phyloP scores from a whole-genome alignment of 2,797 vertebrate species.

The Geotrypetes seraphini region DNA sequence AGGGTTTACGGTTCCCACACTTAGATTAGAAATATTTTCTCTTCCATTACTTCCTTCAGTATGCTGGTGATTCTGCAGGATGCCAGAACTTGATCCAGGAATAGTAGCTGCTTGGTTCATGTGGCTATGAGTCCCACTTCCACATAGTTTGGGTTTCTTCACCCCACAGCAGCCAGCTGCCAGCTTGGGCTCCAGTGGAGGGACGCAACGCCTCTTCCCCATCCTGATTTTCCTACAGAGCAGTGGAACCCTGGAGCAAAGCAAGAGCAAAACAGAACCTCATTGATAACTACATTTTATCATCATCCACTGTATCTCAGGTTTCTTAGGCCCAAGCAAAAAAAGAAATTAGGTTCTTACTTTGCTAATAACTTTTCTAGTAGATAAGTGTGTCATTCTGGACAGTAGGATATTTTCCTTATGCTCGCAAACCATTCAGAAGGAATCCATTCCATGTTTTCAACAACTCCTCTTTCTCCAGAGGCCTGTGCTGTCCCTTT shows the following conservation, averaged over 20 bases:
- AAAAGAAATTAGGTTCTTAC: too few species aligned
- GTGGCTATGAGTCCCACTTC: conserved; percentile 59
- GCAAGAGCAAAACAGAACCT: background rate
- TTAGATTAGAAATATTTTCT: conserved; percentile 63
- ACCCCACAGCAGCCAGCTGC: conserved; percentile 72
- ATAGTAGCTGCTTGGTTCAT: conserved; percentile 58
- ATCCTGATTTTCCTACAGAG: conserved; percentile 62
- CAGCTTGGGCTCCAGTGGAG: conserved; percentile 70
- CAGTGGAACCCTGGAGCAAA: conserved; percentile 51
- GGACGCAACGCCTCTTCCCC: conserved; percentile 74
- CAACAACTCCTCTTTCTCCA: too few species aligned
- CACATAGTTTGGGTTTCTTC: conserved; percentile 69
- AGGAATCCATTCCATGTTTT: too few species aligned
- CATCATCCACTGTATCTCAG: too few species aligned
- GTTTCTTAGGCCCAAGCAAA: too few species aligned
- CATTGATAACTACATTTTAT: too few species aligned
- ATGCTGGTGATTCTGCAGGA: conserved; percentile 71
- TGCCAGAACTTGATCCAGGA: conserved; percentile 62
- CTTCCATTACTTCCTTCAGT: conserved; percentile 60
- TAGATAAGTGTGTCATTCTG: too few species aligned
- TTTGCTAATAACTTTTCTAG: too few species aligned
- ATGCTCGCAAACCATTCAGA: too few species aligned
- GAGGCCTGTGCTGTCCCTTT: too few species aligned
- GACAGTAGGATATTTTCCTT: too few species aligned
- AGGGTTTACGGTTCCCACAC: conserved; percentile 60